phyloP scores from a whole-genome alignment of 2,797 vertebrate genomes.

The Oryzias dopingdopingensis region DNA sequence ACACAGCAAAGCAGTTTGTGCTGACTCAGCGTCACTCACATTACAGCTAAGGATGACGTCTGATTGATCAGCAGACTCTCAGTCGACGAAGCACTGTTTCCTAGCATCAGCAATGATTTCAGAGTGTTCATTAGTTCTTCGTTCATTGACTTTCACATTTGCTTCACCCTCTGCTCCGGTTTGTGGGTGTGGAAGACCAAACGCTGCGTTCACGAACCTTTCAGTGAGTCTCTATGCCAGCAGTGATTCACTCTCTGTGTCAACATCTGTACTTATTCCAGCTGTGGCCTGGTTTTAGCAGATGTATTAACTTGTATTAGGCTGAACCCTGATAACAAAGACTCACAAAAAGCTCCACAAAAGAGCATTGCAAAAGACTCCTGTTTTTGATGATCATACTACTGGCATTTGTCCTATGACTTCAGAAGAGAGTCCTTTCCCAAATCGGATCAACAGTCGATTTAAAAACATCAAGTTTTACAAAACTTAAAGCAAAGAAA shows the following conservation, averaged over 20 bases:
- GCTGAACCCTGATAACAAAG: not conserved
- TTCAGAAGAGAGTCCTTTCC: slow-evolving; percentile 2
- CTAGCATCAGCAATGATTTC: too few species aligned
- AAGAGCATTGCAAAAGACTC: slow-evolving; percentile 13
- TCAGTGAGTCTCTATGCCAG: not conserved
- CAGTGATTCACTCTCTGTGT: not conserved
- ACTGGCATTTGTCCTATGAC: slow-evolving; percentile 6
- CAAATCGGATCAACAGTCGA: slow-evolving; percentile 4
- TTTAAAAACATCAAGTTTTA: slow-evolving; percentile 16
- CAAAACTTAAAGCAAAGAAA: slow-evolving; percentile 6
- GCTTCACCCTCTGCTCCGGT: not conserved
- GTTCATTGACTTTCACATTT: too few species aligned
- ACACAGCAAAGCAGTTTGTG: too few species aligned
- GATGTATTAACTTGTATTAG: not conserved
- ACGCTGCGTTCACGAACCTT: not conserved
- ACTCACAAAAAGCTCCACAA: too few species aligned
- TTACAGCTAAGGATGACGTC: too few species aligned
- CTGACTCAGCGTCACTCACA: too few species aligned
- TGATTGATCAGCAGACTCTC: too few species aligned
- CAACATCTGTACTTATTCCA: not conserved
- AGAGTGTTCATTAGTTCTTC: too few species aligned
- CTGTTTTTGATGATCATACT: slow-evolving; percentile 41
- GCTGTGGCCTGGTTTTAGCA: not conserved
- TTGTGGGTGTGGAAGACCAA: not conserved
- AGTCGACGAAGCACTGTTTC: too few species aligned